Conservation (phyloP, 2,113 vertebrate genomes). For the Craseonycteris thonglongyai region DNA sequence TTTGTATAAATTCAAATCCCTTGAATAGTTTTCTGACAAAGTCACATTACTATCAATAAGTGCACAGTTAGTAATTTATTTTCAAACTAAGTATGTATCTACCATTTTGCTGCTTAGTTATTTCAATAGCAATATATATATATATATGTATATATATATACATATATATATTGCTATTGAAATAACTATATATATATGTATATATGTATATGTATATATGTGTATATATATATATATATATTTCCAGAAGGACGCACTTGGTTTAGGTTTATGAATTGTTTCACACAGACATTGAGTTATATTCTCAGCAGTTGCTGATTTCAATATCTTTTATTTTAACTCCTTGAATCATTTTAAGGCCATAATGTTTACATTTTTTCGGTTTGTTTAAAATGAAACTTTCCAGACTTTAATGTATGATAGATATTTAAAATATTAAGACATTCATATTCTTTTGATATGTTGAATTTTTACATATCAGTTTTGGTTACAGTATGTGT, state of each 20-base stretch:
- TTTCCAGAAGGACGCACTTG: slow-evolving; percentile 28
- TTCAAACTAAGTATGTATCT: neutral
- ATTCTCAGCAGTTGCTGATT: slow-evolving; percentile 23
- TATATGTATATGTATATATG: no score
- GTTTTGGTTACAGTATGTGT: neutral
- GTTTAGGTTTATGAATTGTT: neutral
- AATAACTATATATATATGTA: no score
- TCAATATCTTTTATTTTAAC: slow-evolving; percentile 9
- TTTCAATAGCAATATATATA: slow-evolving; percentile 23
- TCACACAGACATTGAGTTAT: neutral
- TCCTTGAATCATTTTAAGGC: neutral
- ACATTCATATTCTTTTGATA: neutral
- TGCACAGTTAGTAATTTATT: neutral
- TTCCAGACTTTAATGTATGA: slow-evolving; percentile 29
- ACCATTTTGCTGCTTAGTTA: slow-evolving; percentile 22
- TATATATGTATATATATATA: slow-evolving; percentile 16
- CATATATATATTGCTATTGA: slow-evolving; percentile 36
- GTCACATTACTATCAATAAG: neutral
- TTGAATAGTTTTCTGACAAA: neutral
- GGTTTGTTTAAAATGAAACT: slow-evolving; percentile 6
- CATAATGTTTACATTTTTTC: neutral
- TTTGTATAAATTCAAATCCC: slow-evolving; percentile 10
- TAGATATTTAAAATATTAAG: neutral
- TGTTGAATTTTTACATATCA: neutral
- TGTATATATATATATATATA: slow-evolving; percentile 17